phyloP scores from a whole-genome alignment of 2,888 invertebrate species.

The Elmis aenea region DNA sequence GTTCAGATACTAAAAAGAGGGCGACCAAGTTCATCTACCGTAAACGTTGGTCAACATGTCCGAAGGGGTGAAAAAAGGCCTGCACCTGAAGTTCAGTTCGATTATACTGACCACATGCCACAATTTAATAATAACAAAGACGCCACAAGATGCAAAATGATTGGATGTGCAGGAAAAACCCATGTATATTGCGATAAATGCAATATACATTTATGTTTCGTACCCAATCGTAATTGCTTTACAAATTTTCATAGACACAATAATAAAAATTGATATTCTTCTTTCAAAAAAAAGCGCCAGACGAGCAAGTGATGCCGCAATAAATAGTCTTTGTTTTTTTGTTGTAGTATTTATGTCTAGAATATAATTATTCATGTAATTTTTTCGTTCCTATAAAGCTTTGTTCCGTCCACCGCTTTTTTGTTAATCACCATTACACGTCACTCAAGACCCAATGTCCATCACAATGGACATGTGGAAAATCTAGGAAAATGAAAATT shows the following conservation, averaged over 20 bases:
- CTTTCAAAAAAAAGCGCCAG: no score
- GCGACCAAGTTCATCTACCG: neutral
- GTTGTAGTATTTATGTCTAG: no score
- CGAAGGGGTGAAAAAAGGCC: conserved; percentile 7
- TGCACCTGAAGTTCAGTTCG: conserved; percentile 14
- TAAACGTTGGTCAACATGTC: neutral
- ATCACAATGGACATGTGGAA: no score
- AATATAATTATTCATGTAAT: no score
- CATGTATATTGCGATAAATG: conserved; percentile 21
- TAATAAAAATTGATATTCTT: no score
- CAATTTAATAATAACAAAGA: conserved; percentile 15
- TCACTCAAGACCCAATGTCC: no score
- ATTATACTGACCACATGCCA: conserved; percentile 20
- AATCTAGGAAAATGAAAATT: no score
- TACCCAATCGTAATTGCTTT: conserved; percentile 16
- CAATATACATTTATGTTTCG: conserved; percentile 18
- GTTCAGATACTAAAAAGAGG: neutral
- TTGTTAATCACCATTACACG: no score
- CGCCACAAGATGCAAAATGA: conserved; percentile 18
- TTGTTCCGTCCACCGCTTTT: no score
- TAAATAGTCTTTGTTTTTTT: no score
- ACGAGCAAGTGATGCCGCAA: no score
- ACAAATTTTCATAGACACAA: conserved; percentile 3
- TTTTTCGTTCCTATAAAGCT: no score
- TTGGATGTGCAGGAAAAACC: conserved; percentile 16